Evolutionary conservation across 2,113 vertebrate genomes (phyloP).

Genomic region (Hippotragus niger): DNA sequence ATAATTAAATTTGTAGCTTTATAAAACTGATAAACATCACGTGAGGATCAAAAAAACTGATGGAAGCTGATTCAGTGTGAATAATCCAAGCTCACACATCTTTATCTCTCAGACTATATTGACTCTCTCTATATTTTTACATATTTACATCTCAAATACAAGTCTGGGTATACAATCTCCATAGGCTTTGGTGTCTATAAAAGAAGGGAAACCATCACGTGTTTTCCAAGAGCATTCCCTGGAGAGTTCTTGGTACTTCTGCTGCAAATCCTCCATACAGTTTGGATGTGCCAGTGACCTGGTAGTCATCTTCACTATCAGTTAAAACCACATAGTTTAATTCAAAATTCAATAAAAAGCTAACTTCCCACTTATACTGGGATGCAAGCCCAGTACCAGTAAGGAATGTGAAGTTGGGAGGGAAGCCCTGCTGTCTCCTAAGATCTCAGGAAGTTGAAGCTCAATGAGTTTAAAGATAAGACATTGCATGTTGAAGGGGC

Average conservation of each 20-base stretch:
- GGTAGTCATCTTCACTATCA: not conserved
- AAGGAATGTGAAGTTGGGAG: not conserved
- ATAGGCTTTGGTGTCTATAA: not conserved
- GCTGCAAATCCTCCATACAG: not conserved
- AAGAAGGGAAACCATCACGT: not conserved
- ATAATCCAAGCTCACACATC: not conserved
- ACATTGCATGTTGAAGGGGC: not conserved
- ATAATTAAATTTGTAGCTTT: not conserved
- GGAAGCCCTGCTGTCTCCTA: not conserved
- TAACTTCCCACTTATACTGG: not conserved
- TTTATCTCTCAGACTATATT: not conserved
- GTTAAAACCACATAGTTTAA: conserved; percentile 8
- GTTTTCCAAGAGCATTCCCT: not conserved
- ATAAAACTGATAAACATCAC: not conserved
- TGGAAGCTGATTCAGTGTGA: not conserved
- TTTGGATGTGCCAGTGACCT: not conserved
- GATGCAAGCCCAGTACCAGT: not conserved
- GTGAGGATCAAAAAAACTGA: not conserved
- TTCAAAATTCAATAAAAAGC: not conserved
- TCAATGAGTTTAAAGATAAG: not conserved
- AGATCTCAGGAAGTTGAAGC: not conserved
- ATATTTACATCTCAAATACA: not conserved
- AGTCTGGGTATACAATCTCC: not conserved
- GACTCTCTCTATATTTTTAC: not conserved
- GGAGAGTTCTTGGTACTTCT: not conserved